These are phyloP conservation scores for Ctenopoma multispine DNA, from an alignment of 2,797 vertebrate species.

Conservation along the genomic window DNA sequence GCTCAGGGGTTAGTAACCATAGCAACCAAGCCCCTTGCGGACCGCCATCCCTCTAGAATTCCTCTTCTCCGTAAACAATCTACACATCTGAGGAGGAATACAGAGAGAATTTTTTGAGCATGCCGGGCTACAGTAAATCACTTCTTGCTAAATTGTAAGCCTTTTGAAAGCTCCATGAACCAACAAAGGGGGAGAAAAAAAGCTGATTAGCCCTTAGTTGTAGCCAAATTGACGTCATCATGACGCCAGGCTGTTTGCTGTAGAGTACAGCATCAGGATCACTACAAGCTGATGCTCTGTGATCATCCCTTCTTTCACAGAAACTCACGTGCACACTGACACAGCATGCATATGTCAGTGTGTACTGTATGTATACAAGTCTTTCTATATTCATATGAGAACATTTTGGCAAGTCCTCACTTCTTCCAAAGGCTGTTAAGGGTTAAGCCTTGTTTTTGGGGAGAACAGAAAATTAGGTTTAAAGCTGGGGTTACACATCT, in stretches of 20 bases:
- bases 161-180: slow-evolving; percentile 65
- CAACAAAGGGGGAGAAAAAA: slow-evolving; percentile 50
- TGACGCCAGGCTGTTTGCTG: slow-evolving; percentile 70
- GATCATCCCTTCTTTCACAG: slow-evolving; percentile 74
- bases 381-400: background rate
- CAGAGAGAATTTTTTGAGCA: slow-evolving; percentile 75
- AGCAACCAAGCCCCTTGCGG: slow-evolving; percentile 81
- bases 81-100: slow-evolving; percentile 81
- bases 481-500: background rate
- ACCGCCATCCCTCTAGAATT: slow-evolving; percentile 84
- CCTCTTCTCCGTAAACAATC: slow-evolving; percentile 83
- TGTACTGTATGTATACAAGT: slow-evolving; percentile 21
- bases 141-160: slow-evolving; percentile 77
- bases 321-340: slow-evolving; percentile 56
- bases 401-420: no score
- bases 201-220: slow-evolving; percentile 68
- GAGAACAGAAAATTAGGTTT: background rate
- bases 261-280: slow-evolving; percentile 55
- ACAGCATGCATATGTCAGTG: slow-evolving; percentile 37
- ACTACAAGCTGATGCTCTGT: slow-evolving; percentile 57
- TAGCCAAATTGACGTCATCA: slow-evolving; percentile 73
- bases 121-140: slow-evolving; percentile 68
- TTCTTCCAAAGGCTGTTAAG: background rate
- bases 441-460: background rate
- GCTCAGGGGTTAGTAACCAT: slow-evolving; percentile 85